These are phyloP conservation scores for Hoplodrina ambigua DNA, from an alignment of 2,888 invertebrate genomes.

Conservation along the genomic window DNA sequence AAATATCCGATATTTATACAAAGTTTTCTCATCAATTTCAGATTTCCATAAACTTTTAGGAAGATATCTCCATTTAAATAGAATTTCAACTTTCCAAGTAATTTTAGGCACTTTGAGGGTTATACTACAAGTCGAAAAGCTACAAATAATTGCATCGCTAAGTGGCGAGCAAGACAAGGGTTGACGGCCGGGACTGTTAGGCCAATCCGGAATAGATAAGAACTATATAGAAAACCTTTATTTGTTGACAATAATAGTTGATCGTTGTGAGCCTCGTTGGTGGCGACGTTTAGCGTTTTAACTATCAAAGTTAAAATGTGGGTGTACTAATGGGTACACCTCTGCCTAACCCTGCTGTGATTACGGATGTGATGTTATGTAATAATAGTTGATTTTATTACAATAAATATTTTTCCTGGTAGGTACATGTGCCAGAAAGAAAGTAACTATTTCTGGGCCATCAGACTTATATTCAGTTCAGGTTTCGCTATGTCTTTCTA, in stretches of 20 bases:
- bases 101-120: slow-evolving; percentile 20
- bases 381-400: too few relatives aligned
- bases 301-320: too few relatives aligned
- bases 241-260: neutral
- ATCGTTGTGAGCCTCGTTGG: too few relatives aligned
- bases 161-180: slow-evolving; percentile 28
- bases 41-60: neutral
- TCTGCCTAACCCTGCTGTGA: too few relatives aligned
- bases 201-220: slow-evolving; percentile 7
- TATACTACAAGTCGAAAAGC: slow-evolving; percentile 6
- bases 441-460: too few relatives aligned
- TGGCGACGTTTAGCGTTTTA: too few relatives aligned
- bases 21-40: slow-evolving; percentile 1
- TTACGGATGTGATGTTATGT: too few relatives aligned
- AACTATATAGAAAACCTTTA: neutral
- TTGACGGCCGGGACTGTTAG: slow-evolving; percentile 2
- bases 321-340: too few relatives aligned
- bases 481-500: too few relatives aligned
- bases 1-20: neutral
- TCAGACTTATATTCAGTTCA: too few relatives aligned
- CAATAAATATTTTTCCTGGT: too few relatives aligned
- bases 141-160: slow-evolving; percentile 37
- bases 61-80: slow-evolving; percentile 21
- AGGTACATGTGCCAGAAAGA: too few relatives aligned
- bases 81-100: slow-evolving; percentile 14